Evolutionary conservation across 1,140 invertebrate species (phyloP), one percentile per base, ranked within the genome.

Genomic region (Steinernema feltiae): DNA sequence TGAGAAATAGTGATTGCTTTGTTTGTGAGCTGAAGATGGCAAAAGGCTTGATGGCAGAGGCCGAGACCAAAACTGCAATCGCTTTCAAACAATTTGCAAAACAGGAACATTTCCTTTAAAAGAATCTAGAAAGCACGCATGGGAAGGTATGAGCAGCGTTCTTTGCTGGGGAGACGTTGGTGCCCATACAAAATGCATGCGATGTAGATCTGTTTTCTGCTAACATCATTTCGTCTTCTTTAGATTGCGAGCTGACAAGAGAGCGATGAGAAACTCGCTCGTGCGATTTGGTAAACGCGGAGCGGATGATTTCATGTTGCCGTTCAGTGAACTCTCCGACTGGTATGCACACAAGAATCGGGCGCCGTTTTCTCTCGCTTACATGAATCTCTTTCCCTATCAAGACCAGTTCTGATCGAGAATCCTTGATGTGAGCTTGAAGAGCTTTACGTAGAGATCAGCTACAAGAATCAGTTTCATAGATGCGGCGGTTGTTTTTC

Each of bases 181-280:
- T 41, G 35, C 35, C 35, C 7, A 41, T 41, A 41, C 7, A 18
- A 41, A 7, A 41, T 41, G 35, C 35, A 41, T 41, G 35, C 35
- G 18, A 41, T 41, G 35, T 7, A 41, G 35, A 41, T 41, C 7
- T 41, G 7, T 7, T 41, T 7, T 41, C 35, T 63, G 24, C 53
- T 15, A 21, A 15, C 15, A 3, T n/a, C 53, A 63, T 63, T n/a
- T 63, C 24, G 1, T 21, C 17, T 77, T 76, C 53, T 31, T 71
- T 71, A 77, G 53, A 63, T 75, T 78, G 77, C 70, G 76, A 71
- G 72, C 70, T 24, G 77, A 79, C 30, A 79, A 79, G 32, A 79
- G 79, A 48, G 78, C 78, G 30, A 79, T 79, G 78, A 69, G 78
- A 46, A 79, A 79, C 46, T 73, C 79, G 17, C 69, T 79, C 31